Percentiles rank a stretch among this genome's conserved stretches.
These are phyloP conservation scores for Edolisoma coerulescens DNA, from an alignment of 2,113 vertebrate species.

Conservation along the genomic window DNA sequence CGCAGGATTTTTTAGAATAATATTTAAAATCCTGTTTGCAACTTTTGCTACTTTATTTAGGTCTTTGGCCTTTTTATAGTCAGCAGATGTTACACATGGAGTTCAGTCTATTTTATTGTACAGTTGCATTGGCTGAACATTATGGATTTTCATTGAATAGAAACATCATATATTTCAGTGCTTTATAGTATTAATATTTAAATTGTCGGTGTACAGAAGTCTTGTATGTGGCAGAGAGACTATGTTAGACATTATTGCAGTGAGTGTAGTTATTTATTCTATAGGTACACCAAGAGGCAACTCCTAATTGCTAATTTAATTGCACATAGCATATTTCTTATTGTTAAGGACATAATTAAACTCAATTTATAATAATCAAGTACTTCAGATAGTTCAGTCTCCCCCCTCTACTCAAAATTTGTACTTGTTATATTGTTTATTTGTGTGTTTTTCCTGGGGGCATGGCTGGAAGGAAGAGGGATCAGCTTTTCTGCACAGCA, in stretches of 20 bases:
- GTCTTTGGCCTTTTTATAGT: not conserved
- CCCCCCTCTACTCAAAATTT: not conserved
- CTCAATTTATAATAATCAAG: not conserved
- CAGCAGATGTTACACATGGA: not conserved
- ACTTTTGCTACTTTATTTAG: not conserved
- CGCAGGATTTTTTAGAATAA: not conserved
- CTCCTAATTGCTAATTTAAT: not conserved
- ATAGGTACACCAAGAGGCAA: not conserved
- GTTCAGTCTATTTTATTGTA: not conserved
- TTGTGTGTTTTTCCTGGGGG: not conserved
- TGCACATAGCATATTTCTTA: rapidly evolving
- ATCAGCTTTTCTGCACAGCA: not conserved
- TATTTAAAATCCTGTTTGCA: not conserved
- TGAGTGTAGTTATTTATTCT: not conserved
- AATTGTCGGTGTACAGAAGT: not conserved
- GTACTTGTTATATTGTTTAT: not conserved
- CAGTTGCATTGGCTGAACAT: not conserved
- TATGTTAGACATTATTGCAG: not conserved
- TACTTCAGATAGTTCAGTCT: not conserved
- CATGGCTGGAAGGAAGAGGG: not conserved
- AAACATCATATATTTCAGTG: not conserved
- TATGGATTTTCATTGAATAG: not conserved
- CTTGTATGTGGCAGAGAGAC: not conserved
- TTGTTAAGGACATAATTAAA: not conserved
- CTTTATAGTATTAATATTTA: not conserved